phyloP scores from a whole-genome alignment of 1,140 invertebrate species.

The Cryptotermes secundus region DNA sequence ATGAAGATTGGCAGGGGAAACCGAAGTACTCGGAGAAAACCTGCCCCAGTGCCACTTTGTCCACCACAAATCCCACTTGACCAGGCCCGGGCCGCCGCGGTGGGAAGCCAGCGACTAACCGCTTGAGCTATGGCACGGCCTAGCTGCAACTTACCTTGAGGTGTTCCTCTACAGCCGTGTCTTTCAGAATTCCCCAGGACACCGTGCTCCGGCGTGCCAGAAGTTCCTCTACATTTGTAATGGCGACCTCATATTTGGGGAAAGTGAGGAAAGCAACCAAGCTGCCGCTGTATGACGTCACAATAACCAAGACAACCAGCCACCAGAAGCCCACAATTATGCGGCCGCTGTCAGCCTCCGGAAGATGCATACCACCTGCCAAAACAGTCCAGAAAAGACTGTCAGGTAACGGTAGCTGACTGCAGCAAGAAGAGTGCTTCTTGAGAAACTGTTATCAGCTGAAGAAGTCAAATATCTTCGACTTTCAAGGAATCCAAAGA shows the following conservation, averaged over 20 bases:
- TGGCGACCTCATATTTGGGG: slow-evolving; percentile 76
- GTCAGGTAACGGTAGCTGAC: too few species aligned
- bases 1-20: too few species aligned
- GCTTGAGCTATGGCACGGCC: too few species aligned
- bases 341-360: slow-evolving; percentile 82
- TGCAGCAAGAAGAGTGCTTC: too few species aligned
- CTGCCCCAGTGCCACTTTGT: too few species aligned
- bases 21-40: too few species aligned
- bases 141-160: slow-evolving; percentile 53
- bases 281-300: slow-evolving; percentile 91
- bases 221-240: slow-evolving; percentile 72
- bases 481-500: too few species aligned
- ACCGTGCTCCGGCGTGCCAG: slow-evolving; percentile 56
- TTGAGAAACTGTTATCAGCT: too few species aligned
- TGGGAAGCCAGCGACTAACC: too few species aligned
- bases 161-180: slow-evolving; percentile 71
- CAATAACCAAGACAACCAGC: slow-evolving; percentile 85
- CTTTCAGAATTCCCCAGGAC: slow-evolving; percentile 73
- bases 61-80: too few species aligned
- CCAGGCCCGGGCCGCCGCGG: too few species aligned
- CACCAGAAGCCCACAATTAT: slow-evolving; percentile 89
- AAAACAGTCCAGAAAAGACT: slow-evolving; percentile 25
- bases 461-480: too few species aligned
- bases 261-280: slow-evolving; percentile 92
- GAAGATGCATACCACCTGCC: slow-evolving; percentile 80